Percentiles rank a stretch among this genome's conserved stretches.
Conservation (phyloP, 2,797 vertebrate genomes). For the Phyllotis vaccarum region DNA sequence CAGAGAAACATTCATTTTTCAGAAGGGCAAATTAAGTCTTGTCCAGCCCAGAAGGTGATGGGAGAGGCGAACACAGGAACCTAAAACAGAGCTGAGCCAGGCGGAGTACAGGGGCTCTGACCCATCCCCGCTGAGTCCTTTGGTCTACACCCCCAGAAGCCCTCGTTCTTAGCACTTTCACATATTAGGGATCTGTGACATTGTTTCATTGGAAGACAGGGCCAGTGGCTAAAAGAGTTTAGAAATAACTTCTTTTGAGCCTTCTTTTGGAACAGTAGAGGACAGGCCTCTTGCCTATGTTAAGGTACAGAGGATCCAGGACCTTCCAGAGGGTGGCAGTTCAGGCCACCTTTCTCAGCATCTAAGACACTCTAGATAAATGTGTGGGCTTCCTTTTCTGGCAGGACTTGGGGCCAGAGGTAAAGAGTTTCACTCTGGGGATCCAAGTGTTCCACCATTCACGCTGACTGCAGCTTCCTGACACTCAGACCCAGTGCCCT, state of each 20-base stretch:
- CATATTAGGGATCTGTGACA: neutral
- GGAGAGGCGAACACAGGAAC: neutral
- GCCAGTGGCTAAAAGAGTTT: neutral
- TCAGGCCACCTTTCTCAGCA: neutral
- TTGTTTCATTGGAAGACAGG: neutral
- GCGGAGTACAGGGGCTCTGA: neutral
- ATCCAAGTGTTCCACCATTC: accelerated
- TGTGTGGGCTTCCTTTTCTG: too few species aligned
- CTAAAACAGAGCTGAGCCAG: neutral
- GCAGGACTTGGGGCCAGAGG: neutral
- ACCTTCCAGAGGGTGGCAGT: neutral
- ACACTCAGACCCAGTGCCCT: neutral
- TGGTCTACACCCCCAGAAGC: neutral
- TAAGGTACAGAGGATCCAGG: neutral
- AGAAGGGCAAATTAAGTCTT: neutral
- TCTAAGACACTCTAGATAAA: neutral
- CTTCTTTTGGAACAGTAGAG: neutral
- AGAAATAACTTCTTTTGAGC: neutral
- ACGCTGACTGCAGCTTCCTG: accelerated
- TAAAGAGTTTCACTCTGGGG: neutral
- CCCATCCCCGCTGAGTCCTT: too few species aligned
- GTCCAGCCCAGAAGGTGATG: too few species aligned
- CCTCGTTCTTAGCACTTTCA: neutral
- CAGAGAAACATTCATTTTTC: neutral
- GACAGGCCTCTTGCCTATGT: neutral